Evolutionary conservation across 2,888 invertebrate species (phyloP).

Genomic region (Tipula helvola): DNA sequence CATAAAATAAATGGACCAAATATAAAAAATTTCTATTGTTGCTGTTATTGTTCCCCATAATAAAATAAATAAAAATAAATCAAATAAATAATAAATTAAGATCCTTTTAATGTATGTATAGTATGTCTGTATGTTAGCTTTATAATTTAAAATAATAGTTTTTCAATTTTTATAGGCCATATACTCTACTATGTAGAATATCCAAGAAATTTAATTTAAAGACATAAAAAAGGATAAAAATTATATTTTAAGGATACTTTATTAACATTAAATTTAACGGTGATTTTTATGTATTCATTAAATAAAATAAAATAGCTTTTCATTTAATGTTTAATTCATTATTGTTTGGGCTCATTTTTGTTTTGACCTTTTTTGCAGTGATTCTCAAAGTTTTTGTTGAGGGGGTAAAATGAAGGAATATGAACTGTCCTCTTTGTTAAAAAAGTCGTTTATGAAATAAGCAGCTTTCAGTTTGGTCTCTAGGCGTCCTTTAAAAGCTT

Average conservation of each 20-base stretch:
- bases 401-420: too few species aligned
- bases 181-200: too few species aligned
- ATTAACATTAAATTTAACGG: neutral
- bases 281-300: neutral
- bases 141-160: neutral
- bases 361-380: too few species aligned
- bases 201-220: neutral
- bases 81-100: neutral
- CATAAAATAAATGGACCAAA: neutral
- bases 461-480: too few species aligned
- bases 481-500: too few species aligned
- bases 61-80: neutral
- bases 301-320: neutral
- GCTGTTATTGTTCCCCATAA: neutral
- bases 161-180: neutral
- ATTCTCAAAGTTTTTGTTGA: too few species aligned
- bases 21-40: too few species aligned
- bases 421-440: too few species aligned
- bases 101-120: neutral
- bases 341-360: neutral
- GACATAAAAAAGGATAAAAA: neutral
- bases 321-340: neutral
- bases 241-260: neutral
- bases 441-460: too few species aligned
- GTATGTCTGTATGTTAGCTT: neutral